Base-by-base conservation (phyloP, 1,140 invertebrate species). In the Pseudoatta argentina region DNA sequence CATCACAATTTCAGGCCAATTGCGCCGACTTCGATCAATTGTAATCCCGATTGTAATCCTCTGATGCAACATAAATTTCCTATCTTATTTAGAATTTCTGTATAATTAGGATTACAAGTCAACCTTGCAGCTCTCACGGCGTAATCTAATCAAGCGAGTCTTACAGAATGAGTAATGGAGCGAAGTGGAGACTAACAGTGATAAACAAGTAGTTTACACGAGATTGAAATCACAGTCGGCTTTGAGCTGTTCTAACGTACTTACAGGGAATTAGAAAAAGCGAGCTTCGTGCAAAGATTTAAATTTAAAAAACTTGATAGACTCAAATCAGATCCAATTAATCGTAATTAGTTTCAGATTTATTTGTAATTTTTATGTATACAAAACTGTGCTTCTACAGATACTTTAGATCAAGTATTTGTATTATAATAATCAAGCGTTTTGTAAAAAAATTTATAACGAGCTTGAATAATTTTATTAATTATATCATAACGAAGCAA, bases 151-250 rank as follows among this genome's bases (percentile, higher is more conserved):
- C 34, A 27, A 72, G 18, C 39, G 75, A 7, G 14, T n/a, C 24
- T 12, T 55, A 64, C 34, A 55, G 14, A 55, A 61, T 30, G 69
- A 75, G 48, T 72, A 73, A 48, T 44, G 16, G 10, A 75, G 57
- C 51, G 39, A 5, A 75, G 61, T 73, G 39, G 12, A 83, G 69
- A 83, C 27, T 48, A 21, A 48, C 18, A 4, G 14, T 51, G 55
- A 30, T 39, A 61, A 83, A 75, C 24, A 73, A 83, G 71, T 48
- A 61, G 72, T 67, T 83, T 75, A 75, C 39, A 53, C 66, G 78
- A 81, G 66, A 81, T 71, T 71, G 30, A 79, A 81, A 81, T 81
- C 78, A 81, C 78, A 81, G 53, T 81, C 12, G 30, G 78, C 78
- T 81, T 81, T 71, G 78, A 81, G 78, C 78, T 81, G 53, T 71